phyloP scores from a whole-genome alignment of 2,888 invertebrate species.

The Eutolmus rufibarbis region DNA sequence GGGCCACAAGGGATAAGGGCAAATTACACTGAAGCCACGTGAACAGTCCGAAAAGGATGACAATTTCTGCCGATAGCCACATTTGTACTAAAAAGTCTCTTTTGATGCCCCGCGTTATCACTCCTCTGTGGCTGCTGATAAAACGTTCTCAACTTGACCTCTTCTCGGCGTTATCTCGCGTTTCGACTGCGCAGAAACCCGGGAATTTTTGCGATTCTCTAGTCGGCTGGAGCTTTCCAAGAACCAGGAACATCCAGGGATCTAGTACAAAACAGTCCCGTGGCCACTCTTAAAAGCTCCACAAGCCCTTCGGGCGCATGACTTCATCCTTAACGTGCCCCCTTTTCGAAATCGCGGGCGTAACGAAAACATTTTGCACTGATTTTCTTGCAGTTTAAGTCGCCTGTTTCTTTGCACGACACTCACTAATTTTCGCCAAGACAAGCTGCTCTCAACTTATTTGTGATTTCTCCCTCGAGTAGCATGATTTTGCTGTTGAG shows the following conservation, averaged over 20 bases:
- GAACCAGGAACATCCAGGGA: background rate
- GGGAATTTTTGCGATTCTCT: background rate
- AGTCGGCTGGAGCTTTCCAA: constrained; percentile 22
- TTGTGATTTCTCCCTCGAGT: background rate
- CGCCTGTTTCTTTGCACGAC: constrained; percentile 3
- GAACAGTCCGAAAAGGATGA: constrained; percentile 28
- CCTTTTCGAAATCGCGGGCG: background rate
- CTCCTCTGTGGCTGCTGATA: constrained; percentile 17
- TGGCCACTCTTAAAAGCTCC: background rate
- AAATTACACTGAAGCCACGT: background rate
- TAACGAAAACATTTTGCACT: background rate
- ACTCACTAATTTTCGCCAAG: constrained; percentile 25
- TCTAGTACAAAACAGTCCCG: background rate
- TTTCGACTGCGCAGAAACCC: background rate
- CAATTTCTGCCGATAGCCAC: constrained; percentile 44
- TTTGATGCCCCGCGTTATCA: constrained; percentile 28
- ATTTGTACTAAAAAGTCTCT: constrained; percentile 43
- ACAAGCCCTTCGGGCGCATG: background rate
- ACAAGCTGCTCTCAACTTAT: background rate
- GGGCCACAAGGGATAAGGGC: background rate
- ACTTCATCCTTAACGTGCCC: background rate
- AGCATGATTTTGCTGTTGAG: background rate
- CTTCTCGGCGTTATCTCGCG: background rate
- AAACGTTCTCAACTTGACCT: constrained; percentile 19
- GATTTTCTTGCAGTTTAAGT: constrained; percentile 1